A percentile compares a stretch with the other conserved stretches of the same genome.
Conservation (phyloP, 53 echinoderm and acorn worm species). For the Crossaster papposus region DNA sequence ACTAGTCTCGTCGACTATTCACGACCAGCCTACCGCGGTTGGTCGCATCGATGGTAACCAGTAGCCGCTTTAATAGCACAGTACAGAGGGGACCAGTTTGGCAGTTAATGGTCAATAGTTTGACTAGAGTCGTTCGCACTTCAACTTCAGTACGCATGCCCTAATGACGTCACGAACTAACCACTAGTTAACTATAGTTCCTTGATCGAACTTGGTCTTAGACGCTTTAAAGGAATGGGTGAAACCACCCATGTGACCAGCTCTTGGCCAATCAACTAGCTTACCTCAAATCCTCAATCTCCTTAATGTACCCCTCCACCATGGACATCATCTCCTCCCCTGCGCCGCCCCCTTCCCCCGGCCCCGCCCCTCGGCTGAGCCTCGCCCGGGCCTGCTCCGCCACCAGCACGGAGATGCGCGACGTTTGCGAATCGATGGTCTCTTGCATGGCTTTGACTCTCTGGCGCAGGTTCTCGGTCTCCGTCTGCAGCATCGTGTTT, state of each 20-base stretch:
- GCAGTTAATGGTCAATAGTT: no score
- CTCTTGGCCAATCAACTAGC: neutral
- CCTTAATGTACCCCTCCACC: slow-evolving; percentile 91
- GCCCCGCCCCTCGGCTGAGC: slow-evolving; percentile 20
- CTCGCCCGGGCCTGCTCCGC: slow-evolving; percentile 79
- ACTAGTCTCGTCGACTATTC: no score
- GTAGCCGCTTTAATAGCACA: no score
- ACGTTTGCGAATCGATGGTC: slow-evolving; percentile 88
- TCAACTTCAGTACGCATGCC: no score
- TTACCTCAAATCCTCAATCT: slow-evolving; percentile 81
- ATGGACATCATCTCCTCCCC: slow-evolving; percentile 72
- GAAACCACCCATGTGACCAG: no score
- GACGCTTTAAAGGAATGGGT: no score
- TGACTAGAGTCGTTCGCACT: no score
- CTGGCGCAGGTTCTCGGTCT: slow-evolving; percentile 73
- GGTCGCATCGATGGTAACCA: no score
- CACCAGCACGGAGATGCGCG: slow-evolving; percentile 78
- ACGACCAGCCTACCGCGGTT: no score
- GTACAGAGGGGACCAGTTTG: no score
- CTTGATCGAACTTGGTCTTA: no score
- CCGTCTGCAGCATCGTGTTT: slow-evolving; percentile 96
- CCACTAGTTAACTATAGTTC: neutral
- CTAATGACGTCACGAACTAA: no score
- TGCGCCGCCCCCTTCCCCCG: slow-evolving; percentile 65
- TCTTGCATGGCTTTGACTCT: slow-evolving; percentile 94